Evolutionary conservation across 1,140 invertebrate species (phyloP).

Genomic region (Euwallacea similis): DNA sequence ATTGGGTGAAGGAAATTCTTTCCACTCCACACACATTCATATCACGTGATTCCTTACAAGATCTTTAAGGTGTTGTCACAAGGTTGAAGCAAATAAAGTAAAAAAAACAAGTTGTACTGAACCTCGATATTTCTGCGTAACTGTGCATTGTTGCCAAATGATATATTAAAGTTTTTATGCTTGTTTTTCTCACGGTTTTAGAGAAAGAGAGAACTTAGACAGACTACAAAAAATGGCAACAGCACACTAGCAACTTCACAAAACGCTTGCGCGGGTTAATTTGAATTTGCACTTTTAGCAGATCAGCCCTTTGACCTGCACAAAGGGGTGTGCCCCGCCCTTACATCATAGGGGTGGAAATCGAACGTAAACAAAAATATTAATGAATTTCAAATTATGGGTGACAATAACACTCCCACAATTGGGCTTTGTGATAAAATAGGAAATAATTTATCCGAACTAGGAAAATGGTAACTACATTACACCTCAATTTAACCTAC

Average conservation of each 20-base stretch:
- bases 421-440: constrained; percentile 65
- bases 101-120: no score
- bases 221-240: no score
- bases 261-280: constrained; percentile 30
- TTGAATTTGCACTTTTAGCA: constrained; percentile 11
- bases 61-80: no score
- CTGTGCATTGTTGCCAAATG: no score
- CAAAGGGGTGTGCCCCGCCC: constrained; percentile 47
- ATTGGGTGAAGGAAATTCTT: no score
- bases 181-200: no score
- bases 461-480: constrained; percentile 64
- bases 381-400: constrained; percentile 45
- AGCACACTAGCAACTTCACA: neutral
- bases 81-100: no score
- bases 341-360: constrained; percentile 21
- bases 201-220: no score
- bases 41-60: no score
- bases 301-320: neutral
- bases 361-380: constrained; percentile 36
- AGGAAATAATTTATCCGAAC: constrained; percentile 66
- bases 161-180: no score
- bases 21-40: no score
- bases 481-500: constrained; percentile 17
- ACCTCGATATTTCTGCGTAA: no score
- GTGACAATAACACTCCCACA: constrained; percentile 37